Base-by-base conservation (phyloP, 1,140 invertebrate species). In the Nasonia giraulti region DNA sequence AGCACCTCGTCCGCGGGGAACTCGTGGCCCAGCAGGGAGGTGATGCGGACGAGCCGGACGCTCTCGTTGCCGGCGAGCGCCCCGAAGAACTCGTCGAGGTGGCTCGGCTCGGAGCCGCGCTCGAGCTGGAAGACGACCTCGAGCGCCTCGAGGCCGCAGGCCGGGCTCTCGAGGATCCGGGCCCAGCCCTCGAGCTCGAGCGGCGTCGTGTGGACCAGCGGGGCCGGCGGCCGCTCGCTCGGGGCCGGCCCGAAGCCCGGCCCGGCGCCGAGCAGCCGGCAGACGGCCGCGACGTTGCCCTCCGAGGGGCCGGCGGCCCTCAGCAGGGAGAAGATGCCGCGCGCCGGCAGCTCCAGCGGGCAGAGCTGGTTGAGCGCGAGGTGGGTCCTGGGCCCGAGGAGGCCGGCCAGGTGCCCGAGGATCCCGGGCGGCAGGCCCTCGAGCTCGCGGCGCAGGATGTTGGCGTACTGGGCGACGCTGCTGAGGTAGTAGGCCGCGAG, bases 401-500 rank as follows among this genome's bases (percentile, higher is more conserved):
- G 83, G 6, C 93, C 93, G 84, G 94, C 93, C 6, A 94, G 85
- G 84, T 94, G 93, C 23, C 92, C 89, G 62, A 94, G 89, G 31
- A 94, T 92, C 31, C 89, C 90, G 55, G 90, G 74, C 37, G 94
- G 94, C 31, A 95, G 88, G 12, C 92, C 92, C 50, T 94, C 93
- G 44, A 95, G 86, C 87, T 95, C 94, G 17, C 92, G 89, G 55
- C 93, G 88, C 12, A 95, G 87, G 2, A 94, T 92, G 73, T 93
- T 93, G 0, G 94, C 91, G 87, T 94, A 93, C 80, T 93, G 93
- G 3, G 94, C 93, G 1, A 94, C 91, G 0, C 94, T 94, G 0
- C 93, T 92, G 4, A 95, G 88, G 87, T 95, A 94, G 81, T 94
- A 94, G 5, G 94, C 94, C 1, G 94, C 93, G 2, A 95, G 88